Conservation (phyloP, 2,113 vertebrate genomes). For the Hipposideros armiger region DNA sequence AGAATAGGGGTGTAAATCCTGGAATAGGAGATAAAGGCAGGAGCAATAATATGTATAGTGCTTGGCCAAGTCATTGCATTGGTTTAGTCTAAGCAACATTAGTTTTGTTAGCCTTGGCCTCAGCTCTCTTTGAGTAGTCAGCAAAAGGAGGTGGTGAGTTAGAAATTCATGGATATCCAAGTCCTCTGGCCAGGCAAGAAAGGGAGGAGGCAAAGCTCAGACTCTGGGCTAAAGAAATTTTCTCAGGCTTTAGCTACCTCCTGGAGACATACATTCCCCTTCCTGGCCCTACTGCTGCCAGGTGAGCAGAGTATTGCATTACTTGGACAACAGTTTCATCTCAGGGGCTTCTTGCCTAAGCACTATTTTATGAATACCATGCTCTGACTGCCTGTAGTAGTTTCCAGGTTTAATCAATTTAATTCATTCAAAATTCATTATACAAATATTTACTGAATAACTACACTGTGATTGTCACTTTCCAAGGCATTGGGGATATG, state of each 20-base stretch:
- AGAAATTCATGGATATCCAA: constrained; percentile 49
- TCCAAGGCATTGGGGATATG: constrained; percentile 33
- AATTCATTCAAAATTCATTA: constrained; percentile 61
- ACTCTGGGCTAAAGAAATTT: not conserved
- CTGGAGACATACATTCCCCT: not conserved
- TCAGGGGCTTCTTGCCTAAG: not conserved
- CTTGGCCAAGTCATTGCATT: not conserved
- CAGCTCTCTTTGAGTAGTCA: constrained; percentile 48
- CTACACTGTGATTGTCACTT: not conserved
- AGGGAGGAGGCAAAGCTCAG: not conserved
- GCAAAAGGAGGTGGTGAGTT: not conserved
- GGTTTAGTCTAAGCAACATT: constrained; percentile 41
- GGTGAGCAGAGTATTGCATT: constrained; percentile 33
- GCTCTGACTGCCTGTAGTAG: constrained; percentile 38
- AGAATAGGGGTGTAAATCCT: not conserved
- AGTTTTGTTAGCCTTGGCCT: not conserved
- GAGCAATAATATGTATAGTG: not conserved
- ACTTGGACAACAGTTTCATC: constrained; percentile 43
- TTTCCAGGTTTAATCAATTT: constrained; percentile 47
- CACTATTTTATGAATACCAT: constrained; percentile 28
- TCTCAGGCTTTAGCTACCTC: constrained; percentile 5
- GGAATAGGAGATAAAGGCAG: not conserved
- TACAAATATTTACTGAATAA: constrained; percentile 54
- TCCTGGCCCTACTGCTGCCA: not conserved
- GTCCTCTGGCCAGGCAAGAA: constrained; percentile 3